Evolutionary conservation across 2,113 vertebrate species (phyloP), one percentile per base, ranked within the genome.

Genomic region (Dryoscopus gambensis): DNA sequence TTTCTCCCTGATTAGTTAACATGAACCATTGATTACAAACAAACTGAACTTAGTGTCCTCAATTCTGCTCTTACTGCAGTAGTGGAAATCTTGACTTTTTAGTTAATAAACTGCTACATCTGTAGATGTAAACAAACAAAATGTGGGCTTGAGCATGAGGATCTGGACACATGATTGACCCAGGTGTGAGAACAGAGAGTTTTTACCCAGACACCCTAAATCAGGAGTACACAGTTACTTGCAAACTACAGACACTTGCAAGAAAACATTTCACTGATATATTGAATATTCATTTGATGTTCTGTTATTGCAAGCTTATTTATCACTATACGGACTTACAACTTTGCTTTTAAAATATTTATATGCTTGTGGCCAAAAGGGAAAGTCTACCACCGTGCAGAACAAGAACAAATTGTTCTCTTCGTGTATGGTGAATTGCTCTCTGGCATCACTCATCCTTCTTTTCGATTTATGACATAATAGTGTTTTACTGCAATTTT

Each of bases 321-420:
- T 91, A 76, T 91, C 63, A 65, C 46, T 62, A 78, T 15, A 85
- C 0, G 86, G 65, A 82, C 33, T 77, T 84, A 75, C 8, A 75
- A 3, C 52, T 87, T 85, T 85, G 50, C 78, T 91, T 91, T 89
- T 50, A 33, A 57, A 76, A 83, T 80, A 77, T 91, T 69, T 76
- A 69, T 46, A 44, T 52, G 47, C 42, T n/a, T 6, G 9, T 37
- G 59, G 63, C 64, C 78, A 52, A 91, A 86, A 87, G 71, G 63
- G 53, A 76, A 73, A 83, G 55, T 44, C 84, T 91, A 20, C 28
- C 39, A 46, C 55, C 71, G 82, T 55, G 53, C 53, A 93, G 84
- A 93, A 77, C 70, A 95, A 25, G 90, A 95, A 95, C 67, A 93
- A 91, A 83, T 77, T 81, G 65, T 87, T 92, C 63, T 89, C 79